phyloP scores from a whole-genome alignment of 2,797 vertebrate genomes.

The Tenualosa ilisha region DNA sequence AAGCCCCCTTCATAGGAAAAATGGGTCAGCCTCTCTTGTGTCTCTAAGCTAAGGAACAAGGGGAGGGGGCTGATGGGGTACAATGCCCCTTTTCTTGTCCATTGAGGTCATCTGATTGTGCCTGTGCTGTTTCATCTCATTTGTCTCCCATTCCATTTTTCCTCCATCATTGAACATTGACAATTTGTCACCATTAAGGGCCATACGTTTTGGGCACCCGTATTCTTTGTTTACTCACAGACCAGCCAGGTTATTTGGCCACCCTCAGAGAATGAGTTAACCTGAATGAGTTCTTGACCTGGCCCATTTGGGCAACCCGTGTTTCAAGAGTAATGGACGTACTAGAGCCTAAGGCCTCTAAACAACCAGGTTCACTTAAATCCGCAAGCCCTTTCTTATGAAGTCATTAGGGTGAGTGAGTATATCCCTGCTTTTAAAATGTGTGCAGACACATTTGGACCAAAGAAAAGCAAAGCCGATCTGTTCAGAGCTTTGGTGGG shows the following conservation, averaged over 20 bases:
- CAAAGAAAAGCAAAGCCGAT: not conserved
- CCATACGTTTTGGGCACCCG: not conserved
- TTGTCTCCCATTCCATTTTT: conserved; percentile 23
- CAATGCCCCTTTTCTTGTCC: conserved; percentile 53
- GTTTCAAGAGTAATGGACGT: not conserved
- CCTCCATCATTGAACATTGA: conserved; percentile 41
- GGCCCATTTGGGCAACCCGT: not conserved
- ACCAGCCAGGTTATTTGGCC: not conserved
- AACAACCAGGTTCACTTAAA: not conserved
- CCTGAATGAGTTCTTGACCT: conserved; percentile 3
- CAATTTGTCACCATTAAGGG: conserved; percentile 27
- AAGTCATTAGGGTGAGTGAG: not conserved
- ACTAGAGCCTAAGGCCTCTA: not conserved
- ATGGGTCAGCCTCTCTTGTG: conserved; percentile 53
- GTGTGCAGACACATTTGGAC: not conserved
- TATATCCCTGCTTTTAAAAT: not conserved
- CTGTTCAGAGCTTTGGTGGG: not conserved
- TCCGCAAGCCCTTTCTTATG: not conserved
- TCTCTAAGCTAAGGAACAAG: conserved; percentile 31
- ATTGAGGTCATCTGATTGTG: conserved; percentile 33
- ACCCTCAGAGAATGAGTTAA: not conserved
- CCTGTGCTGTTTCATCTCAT: conserved; percentile 35
- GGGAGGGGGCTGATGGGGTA: conserved; percentile 45
- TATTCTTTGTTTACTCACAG: not conserved
- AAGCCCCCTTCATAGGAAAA: conserved; percentile 53